Evolutionary conservation across 2,888 invertebrate species (phyloP).

Genomic region (Lithophane socia): DNA sequence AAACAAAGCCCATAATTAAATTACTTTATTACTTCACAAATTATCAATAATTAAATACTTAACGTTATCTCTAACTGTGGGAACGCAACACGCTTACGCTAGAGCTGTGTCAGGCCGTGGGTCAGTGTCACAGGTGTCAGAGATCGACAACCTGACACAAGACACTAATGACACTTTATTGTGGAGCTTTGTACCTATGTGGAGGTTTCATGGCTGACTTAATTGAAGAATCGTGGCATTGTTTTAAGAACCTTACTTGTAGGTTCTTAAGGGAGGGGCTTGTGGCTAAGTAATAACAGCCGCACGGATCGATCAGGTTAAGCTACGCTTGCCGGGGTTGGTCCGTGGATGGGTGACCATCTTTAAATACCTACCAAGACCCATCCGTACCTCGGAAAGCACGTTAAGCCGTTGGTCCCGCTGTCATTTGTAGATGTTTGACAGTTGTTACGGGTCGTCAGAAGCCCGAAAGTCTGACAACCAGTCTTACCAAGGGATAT

Average conservation of each 20-base stretch:
- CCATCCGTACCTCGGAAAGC: too few relatives aligned
- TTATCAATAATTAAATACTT: slow-evolving; percentile 39
- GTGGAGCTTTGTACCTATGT: neutral
- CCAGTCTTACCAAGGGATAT: too few relatives aligned
- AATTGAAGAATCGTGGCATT: slow-evolving; percentile 7
- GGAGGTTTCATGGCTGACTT: slow-evolving; percentile 48
- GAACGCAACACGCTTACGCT: slow-evolving; percentile 53
- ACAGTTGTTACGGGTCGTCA: too few relatives aligned
- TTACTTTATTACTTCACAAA: slow-evolving; percentile 53
- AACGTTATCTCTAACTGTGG: slow-evolving; percentile 55
- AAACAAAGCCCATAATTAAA: slow-evolving; percentile 38
- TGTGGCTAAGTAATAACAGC: too few relatives aligned
- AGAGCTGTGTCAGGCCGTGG: slow-evolving; percentile 54
- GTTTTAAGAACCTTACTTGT: neutral
- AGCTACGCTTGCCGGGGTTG: too few relatives aligned
- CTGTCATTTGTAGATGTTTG: too few relatives aligned
- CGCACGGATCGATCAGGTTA: too few relatives aligned
- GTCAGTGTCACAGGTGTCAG: slow-evolving; percentile 44
- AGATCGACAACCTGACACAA: slow-evolving; percentile 51
- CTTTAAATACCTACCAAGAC: too few relatives aligned
- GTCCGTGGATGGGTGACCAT: too few relatives aligned
- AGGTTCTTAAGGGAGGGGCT: too few relatives aligned
- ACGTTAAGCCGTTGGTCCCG: too few relatives aligned
- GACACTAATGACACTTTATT: slow-evolving; percentile 14
- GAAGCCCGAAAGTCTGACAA: too few relatives aligned